Evolutionary conservation across 2,113 vertebrate species (phyloP).

Genomic region (Thamnaconus septentrionalis): DNA sequence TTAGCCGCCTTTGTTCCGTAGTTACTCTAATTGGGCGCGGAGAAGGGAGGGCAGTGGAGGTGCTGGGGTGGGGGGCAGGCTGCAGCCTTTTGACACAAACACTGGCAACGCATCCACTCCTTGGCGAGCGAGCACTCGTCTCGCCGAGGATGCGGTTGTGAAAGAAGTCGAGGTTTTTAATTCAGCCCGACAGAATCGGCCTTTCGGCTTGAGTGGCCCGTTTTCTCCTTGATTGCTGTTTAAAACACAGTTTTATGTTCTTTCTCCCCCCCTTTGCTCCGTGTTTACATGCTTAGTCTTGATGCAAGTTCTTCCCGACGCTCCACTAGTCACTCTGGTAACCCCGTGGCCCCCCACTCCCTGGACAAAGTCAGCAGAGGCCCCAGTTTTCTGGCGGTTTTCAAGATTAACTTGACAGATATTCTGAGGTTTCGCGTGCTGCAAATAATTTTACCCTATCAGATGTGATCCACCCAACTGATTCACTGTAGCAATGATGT

Average conservation of each 20-base stretch:
- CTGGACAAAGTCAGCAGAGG: no score
- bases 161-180: slow-evolving; percentile 86
- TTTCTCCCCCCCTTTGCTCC: slow-evolving; percentile 68
- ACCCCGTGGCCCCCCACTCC: no score
- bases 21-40: slow-evolving; percentile 90
- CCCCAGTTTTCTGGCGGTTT: no score
- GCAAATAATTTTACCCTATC: no score
- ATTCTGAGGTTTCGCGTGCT: no score
- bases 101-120: slow-evolving; percentile 75
- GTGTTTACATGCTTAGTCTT: slow-evolving; percentile 52
- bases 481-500: no score
- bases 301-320: slow-evolving; percentile 26
- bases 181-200: slow-evolving; percentile 79
- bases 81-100: slow-evolving; percentile 97
- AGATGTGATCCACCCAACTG: no score
- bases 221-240: slow-evolving; percentile 62
- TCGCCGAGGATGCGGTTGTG: slow-evolving; percentile 89
- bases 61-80: slow-evolving; percentile 44
- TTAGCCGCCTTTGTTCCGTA: slow-evolving; percentile 91
- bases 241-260: slow-evolving; percentile 55
- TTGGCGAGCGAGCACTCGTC: slow-evolving; percentile 78
- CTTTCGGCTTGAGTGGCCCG: slow-evolving; percentile 75
- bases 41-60: slow-evolving; percentile 74
- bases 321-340: no score
- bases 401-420: no score